phyloP scores from a whole-genome alignment of 2,113 vertebrate species.

The Nerophis lumbriciformis region DNA sequence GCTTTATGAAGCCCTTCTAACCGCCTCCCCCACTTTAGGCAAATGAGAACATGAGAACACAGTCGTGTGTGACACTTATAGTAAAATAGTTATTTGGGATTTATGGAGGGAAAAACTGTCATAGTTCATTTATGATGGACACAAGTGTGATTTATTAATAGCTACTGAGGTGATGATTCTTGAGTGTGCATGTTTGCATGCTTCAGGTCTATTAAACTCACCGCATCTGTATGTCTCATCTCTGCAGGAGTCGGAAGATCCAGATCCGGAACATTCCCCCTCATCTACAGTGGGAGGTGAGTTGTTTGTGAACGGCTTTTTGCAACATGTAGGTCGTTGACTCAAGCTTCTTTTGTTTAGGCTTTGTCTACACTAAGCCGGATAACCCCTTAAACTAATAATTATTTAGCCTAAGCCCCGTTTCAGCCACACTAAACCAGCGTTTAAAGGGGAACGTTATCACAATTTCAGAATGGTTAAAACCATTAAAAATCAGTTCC shows the following conservation, averaged over 20 bases:
- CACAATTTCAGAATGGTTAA: too few relatives aligned
- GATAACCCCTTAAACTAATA: too few relatives aligned
- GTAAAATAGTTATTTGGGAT: background rate
- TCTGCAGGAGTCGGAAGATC: conserved; percentile 89
- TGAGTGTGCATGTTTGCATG: background rate
- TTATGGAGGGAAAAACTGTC: background rate
- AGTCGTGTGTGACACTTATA: background rate
- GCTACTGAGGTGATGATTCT: background rate
- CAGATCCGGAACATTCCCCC: conserved; percentile 95
- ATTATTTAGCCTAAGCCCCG: too few relatives aligned
- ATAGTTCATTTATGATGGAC: background rate
- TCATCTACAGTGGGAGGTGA: conserved; percentile 95
- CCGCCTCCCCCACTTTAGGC: background rate
- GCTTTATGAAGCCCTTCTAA: background rate
- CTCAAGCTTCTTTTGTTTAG: background rate
- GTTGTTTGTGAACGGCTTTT: conserved; percentile 43
- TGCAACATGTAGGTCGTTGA: background rate
- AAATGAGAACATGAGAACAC: background rate
- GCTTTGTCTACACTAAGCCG: too few relatives aligned
- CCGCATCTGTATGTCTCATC: conserved; percentile 52
- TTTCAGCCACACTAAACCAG: too few relatives aligned
- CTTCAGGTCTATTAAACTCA: conserved; percentile 57
- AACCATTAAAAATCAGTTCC: too few relatives aligned
- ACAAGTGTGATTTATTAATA: background rate
- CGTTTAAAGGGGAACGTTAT: too few relatives aligned